These are phyloP conservation scores for Monodelphis domestica DNA, from an alignment of 2,797 vertebrate genomes.

Conservation along the genomic window DNA sequence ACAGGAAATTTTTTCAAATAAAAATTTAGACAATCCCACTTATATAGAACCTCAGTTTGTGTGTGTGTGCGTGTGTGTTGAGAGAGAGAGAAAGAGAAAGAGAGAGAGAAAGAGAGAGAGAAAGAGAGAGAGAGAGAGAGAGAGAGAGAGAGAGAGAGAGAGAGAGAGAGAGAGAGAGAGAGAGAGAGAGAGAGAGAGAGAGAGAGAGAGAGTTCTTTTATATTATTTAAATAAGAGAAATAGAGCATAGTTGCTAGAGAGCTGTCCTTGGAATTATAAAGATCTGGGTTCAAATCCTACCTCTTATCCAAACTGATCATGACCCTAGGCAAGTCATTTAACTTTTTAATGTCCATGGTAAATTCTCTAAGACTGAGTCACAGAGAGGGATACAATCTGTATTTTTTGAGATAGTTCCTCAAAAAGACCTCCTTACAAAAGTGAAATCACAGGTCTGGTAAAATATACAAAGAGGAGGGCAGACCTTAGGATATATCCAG, in stretches of 20 bases:
- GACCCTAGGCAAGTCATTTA: not conserved
- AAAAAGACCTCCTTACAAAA: not conserved
- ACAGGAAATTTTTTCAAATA: conserved; percentile 10
- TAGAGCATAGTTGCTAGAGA: not conserved
- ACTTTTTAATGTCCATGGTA: not conserved
- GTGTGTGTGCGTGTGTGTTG: not conserved
- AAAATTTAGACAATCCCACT: conserved; percentile 33
- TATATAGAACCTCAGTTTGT: not conserved
- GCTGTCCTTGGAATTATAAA: not conserved
- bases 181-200: too few species aligned
- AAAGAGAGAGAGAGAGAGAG: too few species aligned
- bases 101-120: too few species aligned
- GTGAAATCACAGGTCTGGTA: not conserved
- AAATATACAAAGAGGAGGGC: too few species aligned
- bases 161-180: too few species aligned
- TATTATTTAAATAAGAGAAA: not conserved
- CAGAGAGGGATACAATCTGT: not conserved
- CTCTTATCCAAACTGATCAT: not conserved
- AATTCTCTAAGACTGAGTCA: not conserved
- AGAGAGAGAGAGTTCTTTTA: too few species aligned
- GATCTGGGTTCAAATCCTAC: not conserved
- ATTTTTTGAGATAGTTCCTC: not conserved
- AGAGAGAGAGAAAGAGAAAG: too few species aligned
- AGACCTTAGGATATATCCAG: not conserved
- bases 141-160: too few species aligned